These are phyloP conservation scores for Alsophila aescularia DNA, from an alignment of 2,888 invertebrate genomes.

Conservation along the genomic window DNA sequence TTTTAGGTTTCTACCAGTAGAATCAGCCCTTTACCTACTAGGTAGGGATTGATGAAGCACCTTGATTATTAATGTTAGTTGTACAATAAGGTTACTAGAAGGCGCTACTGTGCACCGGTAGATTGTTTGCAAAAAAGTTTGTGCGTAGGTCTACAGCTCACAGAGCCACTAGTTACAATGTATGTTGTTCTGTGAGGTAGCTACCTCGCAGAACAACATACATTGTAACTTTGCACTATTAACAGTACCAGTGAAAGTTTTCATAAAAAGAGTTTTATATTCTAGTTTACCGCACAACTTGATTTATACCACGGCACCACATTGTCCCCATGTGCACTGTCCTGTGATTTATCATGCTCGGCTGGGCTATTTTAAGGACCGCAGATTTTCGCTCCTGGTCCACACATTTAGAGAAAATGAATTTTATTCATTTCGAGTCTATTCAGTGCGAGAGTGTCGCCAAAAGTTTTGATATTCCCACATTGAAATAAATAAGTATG, in stretches of 20 bases:
- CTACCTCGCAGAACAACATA: too few relatives aligned
- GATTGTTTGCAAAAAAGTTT: too few relatives aligned
- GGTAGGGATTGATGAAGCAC: too few relatives aligned
- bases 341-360: conserved; percentile 34
- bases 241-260: background rate
- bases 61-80: too few relatives aligned
- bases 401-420: conserved; percentile 14
- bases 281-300: conserved; percentile 17
- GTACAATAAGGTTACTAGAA: too few relatives aligned
- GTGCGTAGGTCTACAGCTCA: too few relatives aligned
- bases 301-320: conserved; percentile 22
- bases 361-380: conserved; percentile 32
- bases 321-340: conserved; percentile 26
- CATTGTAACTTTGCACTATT: background rate
- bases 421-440: conserved; percentile 15
- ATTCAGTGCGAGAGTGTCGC: background rate
- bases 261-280: conserved; percentile 13
- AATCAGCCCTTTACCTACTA: too few relatives aligned
- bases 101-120: too few relatives aligned
- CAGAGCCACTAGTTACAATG: too few relatives aligned
- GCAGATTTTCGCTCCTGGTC: conserved; percentile 23
- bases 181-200: too few relatives aligned
- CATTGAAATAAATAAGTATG: conserved; percentile 14
- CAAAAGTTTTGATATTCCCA: conserved; percentile 9
- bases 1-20: too few relatives aligned